phyloP scores from a whole-genome alignment of 2,888 invertebrate species.

The Drosophila anomalipes region DNA sequence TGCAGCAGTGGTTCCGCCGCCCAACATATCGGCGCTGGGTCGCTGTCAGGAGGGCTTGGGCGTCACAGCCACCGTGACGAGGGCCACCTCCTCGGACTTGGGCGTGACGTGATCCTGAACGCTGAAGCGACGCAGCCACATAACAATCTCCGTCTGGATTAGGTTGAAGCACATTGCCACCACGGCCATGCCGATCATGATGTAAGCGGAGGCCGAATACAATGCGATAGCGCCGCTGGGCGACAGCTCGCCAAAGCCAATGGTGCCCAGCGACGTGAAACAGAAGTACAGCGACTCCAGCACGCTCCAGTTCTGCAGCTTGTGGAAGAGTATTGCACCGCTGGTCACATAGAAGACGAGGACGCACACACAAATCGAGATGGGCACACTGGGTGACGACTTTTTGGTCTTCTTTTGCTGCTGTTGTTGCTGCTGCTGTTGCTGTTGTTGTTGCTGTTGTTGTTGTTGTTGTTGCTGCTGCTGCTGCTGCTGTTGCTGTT shows the following conservation, averaged over 20 bases:
- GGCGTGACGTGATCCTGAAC: constrained; percentile 85
- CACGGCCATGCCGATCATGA: constrained; percentile 93
- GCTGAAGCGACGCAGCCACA: constrained; percentile 85
- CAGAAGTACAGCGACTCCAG: constrained; percentile 94
- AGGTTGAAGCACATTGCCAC: constrained; percentile 95
- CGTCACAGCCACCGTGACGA: constrained; percentile 86
- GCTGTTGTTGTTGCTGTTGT: constrained; percentile 49
- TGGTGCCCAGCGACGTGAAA: constrained; percentile 92
- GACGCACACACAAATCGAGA: constrained; percentile 93
- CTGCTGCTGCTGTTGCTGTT: constrained; percentile 58
- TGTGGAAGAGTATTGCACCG: constrained; percentile 95
- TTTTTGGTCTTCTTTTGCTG: constrained; percentile 40
- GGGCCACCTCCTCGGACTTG: constrained; percentile 86
- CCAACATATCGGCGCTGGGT: constrained; percentile 83
- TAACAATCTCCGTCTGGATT: constrained; percentile 91
- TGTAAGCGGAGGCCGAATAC: constrained; percentile 92
- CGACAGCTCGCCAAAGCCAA: constrained; percentile 92
- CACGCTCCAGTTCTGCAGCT: constrained; percentile 96
- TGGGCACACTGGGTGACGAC: constrained; percentile 88
- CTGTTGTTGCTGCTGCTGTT: constrained; percentile 51
- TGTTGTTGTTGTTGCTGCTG: constrained; percentile 32
- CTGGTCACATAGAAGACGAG: constrained; percentile 94
- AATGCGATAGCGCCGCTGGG: constrained; percentile 90
- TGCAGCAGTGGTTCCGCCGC: constrained; percentile 70
- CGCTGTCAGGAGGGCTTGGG: constrained; percentile 88